phyloP scores from a whole-genome alignment of 2,797 vertebrate genomes.

The Sarcoramphus papa region DNA sequence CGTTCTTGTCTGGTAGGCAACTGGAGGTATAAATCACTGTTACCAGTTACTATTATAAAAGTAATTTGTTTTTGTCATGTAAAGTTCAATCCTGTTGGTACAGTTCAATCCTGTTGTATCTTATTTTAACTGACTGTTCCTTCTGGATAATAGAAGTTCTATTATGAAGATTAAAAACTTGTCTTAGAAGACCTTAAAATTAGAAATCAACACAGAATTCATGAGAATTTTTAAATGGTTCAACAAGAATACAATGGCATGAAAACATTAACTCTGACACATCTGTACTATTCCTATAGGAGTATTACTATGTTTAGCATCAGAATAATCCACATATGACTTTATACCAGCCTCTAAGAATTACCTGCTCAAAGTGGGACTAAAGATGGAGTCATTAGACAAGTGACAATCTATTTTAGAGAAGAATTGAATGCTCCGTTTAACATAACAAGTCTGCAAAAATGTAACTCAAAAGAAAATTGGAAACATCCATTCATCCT shows the following conservation, averaged over 20 bases:
- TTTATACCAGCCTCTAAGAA: conserved; percentile 13
- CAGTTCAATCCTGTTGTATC: not conserved
- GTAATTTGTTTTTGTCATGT: not conserved
- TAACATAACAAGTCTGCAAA: not conserved
- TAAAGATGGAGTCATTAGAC: not conserved
- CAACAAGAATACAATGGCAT: not conserved
- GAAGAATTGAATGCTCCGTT: conserved; percentile 17
- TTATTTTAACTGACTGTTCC: not conserved
- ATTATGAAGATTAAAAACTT: not conserved
- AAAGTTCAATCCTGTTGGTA: not conserved
- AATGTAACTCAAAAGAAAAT: not conserved
- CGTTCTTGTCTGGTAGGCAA: not conserved
- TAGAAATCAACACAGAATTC: not conserved
- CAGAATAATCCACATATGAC: not conserved
- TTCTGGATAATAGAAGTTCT: not conserved
- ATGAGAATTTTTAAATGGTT: not conserved
- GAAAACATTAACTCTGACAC: not conserved
- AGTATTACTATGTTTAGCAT: not conserved
- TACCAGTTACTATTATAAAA: not conserved
- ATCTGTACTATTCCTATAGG: not conserved
- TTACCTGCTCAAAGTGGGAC: not conserved
- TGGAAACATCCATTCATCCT: not conserved
- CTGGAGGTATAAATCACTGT: not conserved
- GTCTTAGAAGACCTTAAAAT: not conserved
- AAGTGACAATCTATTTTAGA: conserved; percentile 46